These are phyloP conservation scores for Phocoena phocoena DNA, from an alignment of 2,113 vertebrate genomes.

Conservation along the genomic window DNA sequence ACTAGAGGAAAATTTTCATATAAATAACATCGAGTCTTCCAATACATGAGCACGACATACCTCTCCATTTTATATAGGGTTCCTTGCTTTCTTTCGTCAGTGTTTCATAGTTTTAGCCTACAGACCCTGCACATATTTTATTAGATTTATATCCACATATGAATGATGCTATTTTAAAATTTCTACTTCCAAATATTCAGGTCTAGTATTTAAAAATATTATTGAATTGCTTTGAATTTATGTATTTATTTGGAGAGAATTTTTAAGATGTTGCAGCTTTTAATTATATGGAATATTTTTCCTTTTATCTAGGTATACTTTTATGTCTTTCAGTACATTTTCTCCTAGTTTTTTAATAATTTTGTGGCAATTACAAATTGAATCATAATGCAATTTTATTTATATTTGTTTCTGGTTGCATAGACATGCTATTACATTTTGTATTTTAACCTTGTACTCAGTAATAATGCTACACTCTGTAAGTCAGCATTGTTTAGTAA, in stretches of 20 bases:
- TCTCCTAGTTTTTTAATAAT: not conserved
- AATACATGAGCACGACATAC: not conserved
- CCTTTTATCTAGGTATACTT: not conserved
- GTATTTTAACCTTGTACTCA: not conserved
- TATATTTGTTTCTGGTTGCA: not conserved
- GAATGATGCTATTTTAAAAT: not conserved
- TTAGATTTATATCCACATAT: not conserved
- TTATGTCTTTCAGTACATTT: not conserved
- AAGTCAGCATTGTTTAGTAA: not conserved
- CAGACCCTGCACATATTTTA: not conserved
- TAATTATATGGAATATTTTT: not conserved
- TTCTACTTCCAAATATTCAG: not conserved
- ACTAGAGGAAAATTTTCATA: not conserved
- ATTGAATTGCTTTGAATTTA: not conserved
- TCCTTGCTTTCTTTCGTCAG: not conserved
- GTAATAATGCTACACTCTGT: not conserved
- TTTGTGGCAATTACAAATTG: not conserved
- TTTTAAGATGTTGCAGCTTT: not conserved
- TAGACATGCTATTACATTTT: not conserved
- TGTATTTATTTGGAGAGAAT: not conserved
- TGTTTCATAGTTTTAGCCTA: not conserved
- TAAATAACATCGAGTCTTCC: not conserved
- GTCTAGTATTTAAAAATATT: not conserved
- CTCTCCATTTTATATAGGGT: not conserved
- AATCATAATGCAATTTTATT: not conserved